Evolutionary conservation across 2,888 invertebrate species (phyloP).

Genomic region (Orgyia antiqua): DNA sequence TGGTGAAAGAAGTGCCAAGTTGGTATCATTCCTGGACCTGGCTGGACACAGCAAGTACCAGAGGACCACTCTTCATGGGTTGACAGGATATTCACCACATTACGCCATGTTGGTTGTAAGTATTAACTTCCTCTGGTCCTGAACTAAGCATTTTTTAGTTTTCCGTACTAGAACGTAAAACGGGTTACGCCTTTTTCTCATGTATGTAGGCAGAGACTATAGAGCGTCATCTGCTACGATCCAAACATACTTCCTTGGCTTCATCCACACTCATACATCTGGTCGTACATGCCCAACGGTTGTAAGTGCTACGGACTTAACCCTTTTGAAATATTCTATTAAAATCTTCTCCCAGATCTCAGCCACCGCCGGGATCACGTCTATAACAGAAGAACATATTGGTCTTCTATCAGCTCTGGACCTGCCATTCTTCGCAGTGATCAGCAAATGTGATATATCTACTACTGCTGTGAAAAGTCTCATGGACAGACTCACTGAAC

Average conservation of each 20-base stretch:
- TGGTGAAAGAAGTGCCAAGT: slow-evolving; percentile 93
- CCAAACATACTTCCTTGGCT: too few relatives aligned
- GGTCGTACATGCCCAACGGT: too few relatives aligned
- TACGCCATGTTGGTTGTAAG: slow-evolving; percentile 70
- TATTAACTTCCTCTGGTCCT: too few relatives aligned
- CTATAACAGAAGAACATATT: slow-evolving; percentile 94
- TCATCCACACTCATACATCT: too few relatives aligned
- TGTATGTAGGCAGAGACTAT: too few relatives aligned
- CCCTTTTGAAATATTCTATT: too few relatives aligned
- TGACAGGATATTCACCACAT: slow-evolving; percentile 96
- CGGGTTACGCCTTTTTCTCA: too few relatives aligned
- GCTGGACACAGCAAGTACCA: slow-evolving; percentile 98
- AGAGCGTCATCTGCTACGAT: too few relatives aligned
- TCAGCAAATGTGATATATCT: slow-evolving; percentile 96
- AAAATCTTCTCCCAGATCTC: too few relatives aligned
- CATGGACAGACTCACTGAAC: slow-evolving; percentile 62
- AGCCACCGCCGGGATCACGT: slow-evolving; percentile 87
- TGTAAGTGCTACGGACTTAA: too few relatives aligned
- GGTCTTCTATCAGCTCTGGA: slow-evolving; percentile 88
- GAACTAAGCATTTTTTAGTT: too few relatives aligned
- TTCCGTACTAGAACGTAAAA: too few relatives aligned
- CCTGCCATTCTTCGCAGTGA: slow-evolving; percentile 94
- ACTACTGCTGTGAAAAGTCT: slow-evolving; percentile 84
- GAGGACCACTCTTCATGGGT: slow-evolving; percentile 95
- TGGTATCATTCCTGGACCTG: slow-evolving; percentile 96